Percentiles rank a stretch among this genome's conserved stretches.
These are phyloP conservation scores for Cyprinodon diabolis DNA, from an alignment of 2,797 vertebrate genomes.

Conservation along the genomic window DNA sequence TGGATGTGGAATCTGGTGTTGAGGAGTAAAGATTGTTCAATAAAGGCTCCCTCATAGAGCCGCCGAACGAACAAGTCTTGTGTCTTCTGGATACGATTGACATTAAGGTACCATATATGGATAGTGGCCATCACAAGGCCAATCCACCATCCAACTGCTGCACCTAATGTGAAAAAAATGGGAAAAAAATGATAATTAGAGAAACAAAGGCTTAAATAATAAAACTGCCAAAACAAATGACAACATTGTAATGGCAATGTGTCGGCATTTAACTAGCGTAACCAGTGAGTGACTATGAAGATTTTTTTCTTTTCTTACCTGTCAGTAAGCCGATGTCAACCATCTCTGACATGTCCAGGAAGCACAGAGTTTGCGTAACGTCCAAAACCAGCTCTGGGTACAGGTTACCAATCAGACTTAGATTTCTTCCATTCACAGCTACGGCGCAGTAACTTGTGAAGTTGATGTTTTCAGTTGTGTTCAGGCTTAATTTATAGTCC, in stretches of 20 bases:
- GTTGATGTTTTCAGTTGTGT: slow-evolving; percentile 20
- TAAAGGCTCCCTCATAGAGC: slow-evolving; percentile 37
- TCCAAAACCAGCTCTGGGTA: slow-evolving; percentile 56
- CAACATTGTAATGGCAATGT: neutral
- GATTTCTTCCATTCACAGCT: slow-evolving; percentile 18
- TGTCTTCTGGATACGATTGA: slow-evolving; percentile 36
- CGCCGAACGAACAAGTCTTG: slow-evolving; percentile 33
- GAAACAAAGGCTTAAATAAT: neutral
- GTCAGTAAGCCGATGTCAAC: slow-evolving; percentile 47
- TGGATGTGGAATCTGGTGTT: slow-evolving; percentile 35
- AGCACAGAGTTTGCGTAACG: slow-evolving; percentile 59
- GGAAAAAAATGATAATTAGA: too few species aligned
- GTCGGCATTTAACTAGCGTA: too few species aligned
- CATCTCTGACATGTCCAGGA: slow-evolving; percentile 38
- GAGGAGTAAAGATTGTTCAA: slow-evolving; percentile 41
- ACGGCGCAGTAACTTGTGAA: slow-evolving; percentile 53
- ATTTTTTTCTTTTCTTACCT: slow-evolving; percentile 16
- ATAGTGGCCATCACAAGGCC: slow-evolving; percentile 24
- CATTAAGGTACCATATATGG: slow-evolving; percentile 27
- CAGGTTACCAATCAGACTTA: neutral
- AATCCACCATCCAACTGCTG: slow-evolving; percentile 31
- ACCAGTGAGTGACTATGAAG: too few species aligned
- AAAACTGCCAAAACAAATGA: neutral
- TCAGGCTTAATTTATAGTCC: slow-evolving; percentile 20
- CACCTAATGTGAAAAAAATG: neutral